Conservation (phyloP, 2,888 invertebrate genomes). For the Dendrolimus pini region DNA sequence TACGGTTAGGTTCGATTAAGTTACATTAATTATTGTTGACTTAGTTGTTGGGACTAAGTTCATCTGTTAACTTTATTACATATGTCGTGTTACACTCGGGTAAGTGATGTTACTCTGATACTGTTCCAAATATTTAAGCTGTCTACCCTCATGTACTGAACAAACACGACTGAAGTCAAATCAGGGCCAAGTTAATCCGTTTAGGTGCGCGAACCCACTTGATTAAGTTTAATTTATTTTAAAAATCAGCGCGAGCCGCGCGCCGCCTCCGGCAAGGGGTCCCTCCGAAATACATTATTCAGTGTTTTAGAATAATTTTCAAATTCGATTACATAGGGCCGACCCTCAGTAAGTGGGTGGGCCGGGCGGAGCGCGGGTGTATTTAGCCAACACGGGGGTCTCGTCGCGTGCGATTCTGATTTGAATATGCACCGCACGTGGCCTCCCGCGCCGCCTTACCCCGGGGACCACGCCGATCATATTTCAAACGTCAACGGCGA, state of each 20-base stretch:
- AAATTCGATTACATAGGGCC: constrained; percentile 77
- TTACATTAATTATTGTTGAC: too few species aligned
- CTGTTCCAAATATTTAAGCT: constrained; percentile 58
- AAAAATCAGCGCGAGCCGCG: constrained; percentile 66
- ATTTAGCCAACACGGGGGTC: constrained; percentile 77
- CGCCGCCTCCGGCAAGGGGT: constrained; percentile 62
- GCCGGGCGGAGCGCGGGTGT: constrained; percentile 64
- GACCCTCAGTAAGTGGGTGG: constrained; percentile 73
- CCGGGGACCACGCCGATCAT: constrained; percentile 71
- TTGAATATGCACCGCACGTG: constrained; percentile 76
- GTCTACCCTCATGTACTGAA: constrained; percentile 56
- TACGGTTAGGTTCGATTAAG: constrained; percentile 15
- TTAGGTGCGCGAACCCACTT: constrained; percentile 76
- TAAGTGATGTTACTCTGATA: constrained; percentile 42
- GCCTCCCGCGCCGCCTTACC: constrained; percentile 57
- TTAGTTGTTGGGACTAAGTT: too few species aligned
- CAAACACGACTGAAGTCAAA: constrained; percentile 69
- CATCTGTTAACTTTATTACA: too few species aligned
- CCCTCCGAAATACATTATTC: constrained; percentile 75
- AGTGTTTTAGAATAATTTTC: constrained; percentile 78
- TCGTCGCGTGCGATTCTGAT: constrained; percentile 71
- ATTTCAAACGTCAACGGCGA: constrained; percentile 76
- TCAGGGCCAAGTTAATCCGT: constrained; percentile 75
- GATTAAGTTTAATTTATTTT: constrained; percentile 77
- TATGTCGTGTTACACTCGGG: too few species aligned